phyloP scores from a whole-genome alignment of 2,888 invertebrate genomes.

The Azorinus chamasolen region DNA sequence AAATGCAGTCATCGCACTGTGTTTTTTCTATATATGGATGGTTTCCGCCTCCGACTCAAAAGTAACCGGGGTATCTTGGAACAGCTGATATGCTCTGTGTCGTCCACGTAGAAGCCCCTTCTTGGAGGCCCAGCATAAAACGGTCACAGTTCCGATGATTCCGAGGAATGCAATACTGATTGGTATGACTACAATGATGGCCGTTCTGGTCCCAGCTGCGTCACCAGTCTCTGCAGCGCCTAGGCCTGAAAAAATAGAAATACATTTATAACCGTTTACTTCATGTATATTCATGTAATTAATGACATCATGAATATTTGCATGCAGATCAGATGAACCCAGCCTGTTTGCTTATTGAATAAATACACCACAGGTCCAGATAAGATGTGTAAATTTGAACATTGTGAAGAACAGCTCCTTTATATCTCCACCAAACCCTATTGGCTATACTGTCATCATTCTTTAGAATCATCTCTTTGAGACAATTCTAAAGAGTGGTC shows the following conservation, averaged over 20 bases:
- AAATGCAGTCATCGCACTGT: too few relatives aligned
- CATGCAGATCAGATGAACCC: too few relatives aligned
- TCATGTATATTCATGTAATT: too few relatives aligned
- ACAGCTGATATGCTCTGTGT: conserved; percentile 49
- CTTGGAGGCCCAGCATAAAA: conserved; percentile 75
- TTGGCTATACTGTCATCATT: too few relatives aligned
- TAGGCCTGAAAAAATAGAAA: conserved; percentile 33
- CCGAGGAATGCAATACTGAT: conserved; percentile 50
- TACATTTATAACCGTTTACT: too few relatives aligned
- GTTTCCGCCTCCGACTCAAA: conserved; percentile 62
- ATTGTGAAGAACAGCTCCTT: too few relatives aligned
- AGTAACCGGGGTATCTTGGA: conserved; percentile 39
- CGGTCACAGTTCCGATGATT: conserved; percentile 62
- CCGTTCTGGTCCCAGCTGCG: conserved; percentile 40
- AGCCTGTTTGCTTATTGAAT: too few relatives aligned
- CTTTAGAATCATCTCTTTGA: too few relatives aligned
- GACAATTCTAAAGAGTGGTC: too few relatives aligned
- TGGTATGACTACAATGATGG: conserved; percentile 51
- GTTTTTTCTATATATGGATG: conserved; percentile 44
- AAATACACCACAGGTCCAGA: too few relatives aligned
- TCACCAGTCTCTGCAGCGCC: conserved; percentile 40
- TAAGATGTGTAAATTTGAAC: too few relatives aligned
- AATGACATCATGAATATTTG: not conserved
- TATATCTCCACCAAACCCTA: too few relatives aligned
- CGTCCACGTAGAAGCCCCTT: conserved; percentile 60